Evolutionary conservation across 1,140 invertebrate species (phyloP).

Genomic region (Anastatus disparis): DNA sequence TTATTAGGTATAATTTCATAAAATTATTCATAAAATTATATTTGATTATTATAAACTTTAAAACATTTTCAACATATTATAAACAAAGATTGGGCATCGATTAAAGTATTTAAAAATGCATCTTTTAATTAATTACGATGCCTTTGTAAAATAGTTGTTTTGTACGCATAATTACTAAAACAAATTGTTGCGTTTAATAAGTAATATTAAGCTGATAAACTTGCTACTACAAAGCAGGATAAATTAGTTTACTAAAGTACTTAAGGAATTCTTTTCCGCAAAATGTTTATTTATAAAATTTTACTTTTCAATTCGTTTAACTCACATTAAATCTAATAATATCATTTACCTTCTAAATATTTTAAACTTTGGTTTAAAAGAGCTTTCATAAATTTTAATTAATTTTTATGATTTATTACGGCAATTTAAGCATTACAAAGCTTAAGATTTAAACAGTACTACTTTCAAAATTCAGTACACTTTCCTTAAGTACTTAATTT

Average conservation of each 20-base stretch:
- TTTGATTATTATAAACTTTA: constrained; percentile 12
- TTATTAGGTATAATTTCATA: too few species aligned
- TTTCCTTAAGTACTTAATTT: background rate
- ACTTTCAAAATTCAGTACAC: background rate
- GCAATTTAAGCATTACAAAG: too few species aligned
- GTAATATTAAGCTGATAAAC: background rate
- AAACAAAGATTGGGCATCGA: background rate
- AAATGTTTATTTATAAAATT: too few species aligned
- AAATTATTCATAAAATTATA: too few species aligned
- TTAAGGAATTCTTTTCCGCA: background rate
- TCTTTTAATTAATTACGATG: constrained; percentile 19
- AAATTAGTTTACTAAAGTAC: background rate
- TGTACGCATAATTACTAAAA: background rate
- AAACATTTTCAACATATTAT: constrained; percentile 6
- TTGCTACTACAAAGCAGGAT: too few species aligned
- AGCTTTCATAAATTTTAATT: background rate
- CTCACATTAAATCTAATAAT: too few species aligned
- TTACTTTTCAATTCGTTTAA: too few species aligned
- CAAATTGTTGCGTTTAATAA: background rate
- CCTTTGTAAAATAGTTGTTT: constrained; percentile 17
- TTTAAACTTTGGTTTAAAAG: too few species aligned
- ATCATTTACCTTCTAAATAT: too few species aligned
- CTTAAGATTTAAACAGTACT: background rate
- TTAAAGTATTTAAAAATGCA: constrained; percentile 13
- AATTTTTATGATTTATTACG: too few species aligned